Evolutionary conservation across 2,888 invertebrate genomes (phyloP).

Genomic region (Scrobipalpa costella): DNA sequence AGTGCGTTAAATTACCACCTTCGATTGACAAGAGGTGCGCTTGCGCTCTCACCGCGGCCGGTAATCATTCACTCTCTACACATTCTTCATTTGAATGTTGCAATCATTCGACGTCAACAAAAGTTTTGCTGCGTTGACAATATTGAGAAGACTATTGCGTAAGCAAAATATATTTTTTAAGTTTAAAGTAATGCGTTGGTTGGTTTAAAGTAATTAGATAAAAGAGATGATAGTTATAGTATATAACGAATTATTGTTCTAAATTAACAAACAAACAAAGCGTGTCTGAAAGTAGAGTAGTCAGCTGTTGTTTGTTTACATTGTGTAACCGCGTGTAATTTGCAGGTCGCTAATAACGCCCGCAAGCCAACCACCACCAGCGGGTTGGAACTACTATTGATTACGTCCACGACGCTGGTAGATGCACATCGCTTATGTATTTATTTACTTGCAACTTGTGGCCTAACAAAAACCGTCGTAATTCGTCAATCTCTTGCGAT

Average conservation of each 20-base stretch:
- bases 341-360: not conserved
- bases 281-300: not conserved
- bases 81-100: too few species aligned
- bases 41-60: not conserved
- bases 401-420: not conserved
- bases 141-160: not conserved
- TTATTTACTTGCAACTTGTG: not conserved
- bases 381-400: not conserved
- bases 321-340: not conserved
- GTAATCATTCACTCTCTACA: too few species aligned
- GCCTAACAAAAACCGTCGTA: too few species aligned
- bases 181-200: too few species aligned
- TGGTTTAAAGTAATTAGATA: too few species aligned
- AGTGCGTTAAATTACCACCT: not conserved
- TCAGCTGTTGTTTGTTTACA: slow-evolving; percentile 5
- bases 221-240: too few species aligned
- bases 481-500: not conserved
- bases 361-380: not conserved
- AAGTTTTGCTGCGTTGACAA: not conserved
- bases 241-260: too few species aligned
- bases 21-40: not conserved
- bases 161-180: not conserved
- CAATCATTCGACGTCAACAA: too few species aligned
- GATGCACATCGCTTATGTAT: not conserved
- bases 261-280: not conserved